Evolutionary conservation across 1,140 invertebrate species (phyloP).

Genomic region (Trichogramma pretiosum): DNA sequence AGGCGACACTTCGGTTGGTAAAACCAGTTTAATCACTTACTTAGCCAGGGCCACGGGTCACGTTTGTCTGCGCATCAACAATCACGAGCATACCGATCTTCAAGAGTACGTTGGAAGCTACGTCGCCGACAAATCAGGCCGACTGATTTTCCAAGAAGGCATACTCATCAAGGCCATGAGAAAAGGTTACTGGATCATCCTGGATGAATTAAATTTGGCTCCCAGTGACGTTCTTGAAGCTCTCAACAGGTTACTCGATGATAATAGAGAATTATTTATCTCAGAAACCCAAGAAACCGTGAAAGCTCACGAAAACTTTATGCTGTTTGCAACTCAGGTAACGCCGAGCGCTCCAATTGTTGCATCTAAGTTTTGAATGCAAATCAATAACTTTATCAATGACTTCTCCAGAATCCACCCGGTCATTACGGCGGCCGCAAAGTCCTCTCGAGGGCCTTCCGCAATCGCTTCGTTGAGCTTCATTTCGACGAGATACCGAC

Average conservation of each 20-base stretch:
- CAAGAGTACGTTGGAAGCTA: constrained; percentile 96
- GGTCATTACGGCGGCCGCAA: constrained; percentile 95
- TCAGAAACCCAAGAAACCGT: constrained; percentile 89
- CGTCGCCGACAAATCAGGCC: constrained; percentile 72
- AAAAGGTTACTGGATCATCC: constrained; percentile 96
- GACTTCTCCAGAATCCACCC: constrained; percentile 82
- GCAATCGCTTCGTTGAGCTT: constrained; percentile 95
- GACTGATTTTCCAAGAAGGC: constrained; percentile 90
- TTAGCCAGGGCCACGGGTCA: constrained; percentile 88
- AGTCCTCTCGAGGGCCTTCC: constrained; percentile 88
- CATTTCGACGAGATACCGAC: constrained; percentile 95
- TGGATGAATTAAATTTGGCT: constrained; percentile 98
- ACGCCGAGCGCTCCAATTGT: too few relatives aligned
- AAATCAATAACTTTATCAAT: too few relatives aligned
- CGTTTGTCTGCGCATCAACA: constrained; percentile 92
- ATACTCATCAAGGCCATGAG: constrained; percentile 94
- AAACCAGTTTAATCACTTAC: constrained; percentile 93
- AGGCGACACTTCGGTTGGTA: constrained; percentile 97
- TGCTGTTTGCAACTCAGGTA: constrained; percentile 83
- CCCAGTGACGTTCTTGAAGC: constrained; percentile 97
- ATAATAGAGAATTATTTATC: constrained; percentile 95
- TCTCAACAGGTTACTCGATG: constrained; percentile 92
- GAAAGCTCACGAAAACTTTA: constrained; percentile 88
- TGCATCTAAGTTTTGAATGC: too few relatives aligned
- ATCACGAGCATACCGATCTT: constrained; percentile 98